phyloP scores from a whole-genome alignment of 2,113 vertebrate genomes.

The Misgurnus anguillicaudatus region DNA sequence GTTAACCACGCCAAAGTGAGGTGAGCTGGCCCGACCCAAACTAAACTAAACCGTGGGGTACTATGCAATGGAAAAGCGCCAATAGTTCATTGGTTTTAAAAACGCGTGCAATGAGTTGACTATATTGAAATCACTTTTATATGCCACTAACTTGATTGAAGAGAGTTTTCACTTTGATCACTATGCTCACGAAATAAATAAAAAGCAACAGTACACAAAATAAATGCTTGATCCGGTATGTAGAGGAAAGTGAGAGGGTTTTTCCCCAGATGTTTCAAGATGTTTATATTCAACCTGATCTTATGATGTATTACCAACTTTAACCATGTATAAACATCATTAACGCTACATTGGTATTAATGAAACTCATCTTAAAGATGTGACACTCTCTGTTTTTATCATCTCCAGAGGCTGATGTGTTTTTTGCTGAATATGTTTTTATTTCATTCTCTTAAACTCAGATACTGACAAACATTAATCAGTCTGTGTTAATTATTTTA shows the following conservation, averaged over 20 bases:
- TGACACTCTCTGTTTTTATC: conserved; percentile 47
- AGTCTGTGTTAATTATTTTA: conserved; percentile 72
- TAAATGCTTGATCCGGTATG: too few relatives aligned
- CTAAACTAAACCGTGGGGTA: too few relatives aligned
- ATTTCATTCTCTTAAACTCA: conserved; percentile 60
- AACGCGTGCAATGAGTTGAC: not conserved
- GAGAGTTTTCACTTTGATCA: not conserved
- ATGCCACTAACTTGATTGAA: conserved; percentile 23
- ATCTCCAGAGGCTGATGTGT: conserved; percentile 50
- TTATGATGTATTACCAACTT: conserved; percentile 17
- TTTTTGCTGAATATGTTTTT: conserved; percentile 55
- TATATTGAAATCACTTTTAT: conserved; percentile 16
- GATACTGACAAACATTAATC: conserved; percentile 73
- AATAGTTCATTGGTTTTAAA: conserved; percentile 16
- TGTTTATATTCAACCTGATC: conserved; percentile 24
- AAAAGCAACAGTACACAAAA: too few relatives aligned
- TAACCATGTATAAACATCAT: conserved; percentile 43
- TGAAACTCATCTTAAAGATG: conserved; percentile 39
- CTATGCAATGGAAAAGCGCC: too few relatives aligned
- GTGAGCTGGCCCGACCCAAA: too few relatives aligned
- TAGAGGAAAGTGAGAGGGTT: not conserved
- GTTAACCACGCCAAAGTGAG: too few relatives aligned
- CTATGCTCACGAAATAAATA: conserved; percentile 25
- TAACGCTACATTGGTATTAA: conserved; percentile 67
- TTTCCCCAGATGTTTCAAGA: not conserved